Percentiles rank a stretch among this genome's conserved stretches.
These are phyloP conservation scores for Steatocranus sp. DNA, from an alignment of 2,797 vertebrate genomes.

Conservation along the genomic window DNA sequence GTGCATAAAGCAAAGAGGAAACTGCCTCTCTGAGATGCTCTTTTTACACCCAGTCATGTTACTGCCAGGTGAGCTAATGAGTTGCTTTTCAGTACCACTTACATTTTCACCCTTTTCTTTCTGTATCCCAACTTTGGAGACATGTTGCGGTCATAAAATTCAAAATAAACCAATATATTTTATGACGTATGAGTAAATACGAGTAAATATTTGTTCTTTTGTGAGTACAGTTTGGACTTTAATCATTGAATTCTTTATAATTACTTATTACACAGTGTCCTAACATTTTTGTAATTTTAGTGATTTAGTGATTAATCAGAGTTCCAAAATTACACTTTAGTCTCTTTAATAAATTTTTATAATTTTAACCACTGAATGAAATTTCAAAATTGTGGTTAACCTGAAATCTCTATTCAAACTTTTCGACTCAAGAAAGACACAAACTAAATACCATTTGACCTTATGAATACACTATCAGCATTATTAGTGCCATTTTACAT, in stretches of 20 bases:
- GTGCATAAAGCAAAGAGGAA: not conserved
- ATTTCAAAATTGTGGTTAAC: not conserved
- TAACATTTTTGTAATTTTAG: not conserved
- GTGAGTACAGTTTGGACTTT: not conserved
- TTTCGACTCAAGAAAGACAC: not conserved
- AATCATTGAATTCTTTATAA: not conserved
- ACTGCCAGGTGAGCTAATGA: not conserved
- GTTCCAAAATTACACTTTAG: not conserved
- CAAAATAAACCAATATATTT: not conserved
- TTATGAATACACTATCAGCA: not conserved
- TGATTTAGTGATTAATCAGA: not conserved
- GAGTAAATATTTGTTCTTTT: not conserved
- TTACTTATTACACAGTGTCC: not conserved
- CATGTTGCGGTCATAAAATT: rapidly evolving
- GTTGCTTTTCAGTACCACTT: rapidly evolving
- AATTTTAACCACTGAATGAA: not conserved
- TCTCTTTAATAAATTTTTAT: rapidly evolving
- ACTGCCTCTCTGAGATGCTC: not conserved
- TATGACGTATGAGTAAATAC: not conserved
- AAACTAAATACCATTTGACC: not conserved
- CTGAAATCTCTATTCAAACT: not conserved
- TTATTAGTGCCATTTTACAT: not conserved
- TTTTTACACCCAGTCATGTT: not conserved
- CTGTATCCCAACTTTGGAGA: rapidly evolving
- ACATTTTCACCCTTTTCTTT: rapidly evolving